Conservation (phyloP, 2,113 vertebrate species). For the Pseudorasbora parva region DNA sequence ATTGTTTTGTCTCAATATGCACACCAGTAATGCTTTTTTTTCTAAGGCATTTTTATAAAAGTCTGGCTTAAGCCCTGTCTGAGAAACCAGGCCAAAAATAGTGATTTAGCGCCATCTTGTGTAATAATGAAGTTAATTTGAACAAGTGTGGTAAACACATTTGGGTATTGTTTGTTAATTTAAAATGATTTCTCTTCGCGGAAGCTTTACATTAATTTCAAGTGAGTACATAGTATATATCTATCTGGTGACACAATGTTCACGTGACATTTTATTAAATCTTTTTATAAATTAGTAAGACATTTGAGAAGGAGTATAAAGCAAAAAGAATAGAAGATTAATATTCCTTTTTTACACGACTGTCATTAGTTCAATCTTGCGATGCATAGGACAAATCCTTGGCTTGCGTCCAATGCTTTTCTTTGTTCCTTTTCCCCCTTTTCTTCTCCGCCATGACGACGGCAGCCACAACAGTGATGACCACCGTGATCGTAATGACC, state of each 20-base stretch:
- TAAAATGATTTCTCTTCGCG: no score
- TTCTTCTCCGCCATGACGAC: slow-evolving; percentile 82
- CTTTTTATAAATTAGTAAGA: no score
- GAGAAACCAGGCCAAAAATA: neutral
- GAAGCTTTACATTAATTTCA: no score
- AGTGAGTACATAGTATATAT: no score
- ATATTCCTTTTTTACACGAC: neutral
- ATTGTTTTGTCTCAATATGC: no score
- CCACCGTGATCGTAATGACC: slow-evolving; percentile 79
- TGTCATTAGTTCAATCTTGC: slow-evolving; percentile 57
- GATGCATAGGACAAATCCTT: slow-evolving; percentile 70
- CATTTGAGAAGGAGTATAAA: neutral
- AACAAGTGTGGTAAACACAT: no score
- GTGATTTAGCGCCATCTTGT: neutral
- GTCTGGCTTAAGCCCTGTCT: no score
- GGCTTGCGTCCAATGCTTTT: slow-evolving; percentile 79
- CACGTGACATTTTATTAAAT: no score
- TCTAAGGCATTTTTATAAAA: no score
- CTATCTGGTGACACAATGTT: no score
- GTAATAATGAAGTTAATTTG: neutral
- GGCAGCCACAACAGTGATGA: slow-evolving; percentile 80
- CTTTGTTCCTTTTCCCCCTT: slow-evolving; percentile 73
- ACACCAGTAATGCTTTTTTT: no score
- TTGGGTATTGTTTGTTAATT: no score
- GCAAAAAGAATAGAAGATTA: neutral